Conservation (phyloP, 2,888 invertebrate genomes). For the Euzophera pinguis region DNA sequence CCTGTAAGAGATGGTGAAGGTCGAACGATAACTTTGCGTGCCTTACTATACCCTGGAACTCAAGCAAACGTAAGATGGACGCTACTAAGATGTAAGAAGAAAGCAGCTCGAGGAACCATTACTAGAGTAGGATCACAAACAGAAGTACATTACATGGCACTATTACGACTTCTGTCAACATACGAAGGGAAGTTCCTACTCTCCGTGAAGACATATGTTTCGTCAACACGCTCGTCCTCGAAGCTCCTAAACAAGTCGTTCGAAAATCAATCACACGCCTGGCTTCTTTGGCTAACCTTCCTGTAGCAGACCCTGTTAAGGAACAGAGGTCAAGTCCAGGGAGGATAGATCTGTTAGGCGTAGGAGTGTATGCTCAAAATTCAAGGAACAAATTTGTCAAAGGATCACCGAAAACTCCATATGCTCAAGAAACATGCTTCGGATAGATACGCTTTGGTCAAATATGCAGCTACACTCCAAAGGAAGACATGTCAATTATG, state of each 20-base stretch:
- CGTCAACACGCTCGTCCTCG: slow-evolving; percentile 5
- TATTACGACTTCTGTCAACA: slow-evolving; percentile 10
- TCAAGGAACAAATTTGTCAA: slow-evolving; percentile 17
- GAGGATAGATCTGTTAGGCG: slow-evolving; percentile 19
- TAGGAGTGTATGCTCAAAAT: slow-evolving; percentile 23
- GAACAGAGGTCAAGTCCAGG: slow-evolving; percentile 1
- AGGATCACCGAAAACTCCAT: slow-evolving; percentile 24
- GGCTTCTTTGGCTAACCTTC: slow-evolving; percentile 4
- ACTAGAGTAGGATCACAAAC: slow-evolving; percentile 11
- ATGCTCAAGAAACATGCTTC: slow-evolving; percentile 23
- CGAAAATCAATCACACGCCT: background rate
- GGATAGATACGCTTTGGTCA: slow-evolving; percentile 26
- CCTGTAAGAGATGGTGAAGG: slow-evolving; percentile 15
- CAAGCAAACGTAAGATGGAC: slow-evolving; percentile 21
- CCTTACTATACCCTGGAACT: slow-evolving; percentile 21
- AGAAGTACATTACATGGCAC: slow-evolving; percentile 8
- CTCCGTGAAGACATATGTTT: background rate
- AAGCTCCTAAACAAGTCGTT: background rate
- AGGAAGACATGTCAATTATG: slow-evolving; percentile 13
- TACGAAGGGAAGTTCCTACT: slow-evolving; percentile 4
- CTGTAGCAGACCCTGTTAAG: slow-evolving; percentile 10
- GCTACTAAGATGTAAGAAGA: slow-evolving; percentile 16
- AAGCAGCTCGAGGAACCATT: slow-evolving; percentile 10
- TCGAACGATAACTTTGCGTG: slow-evolving; percentile 13
- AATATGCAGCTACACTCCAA: slow-evolving; percentile 1